Base-by-base conservation (phyloP, 2,888 invertebrate species). In the Taphrorychus bicolor region DNA sequence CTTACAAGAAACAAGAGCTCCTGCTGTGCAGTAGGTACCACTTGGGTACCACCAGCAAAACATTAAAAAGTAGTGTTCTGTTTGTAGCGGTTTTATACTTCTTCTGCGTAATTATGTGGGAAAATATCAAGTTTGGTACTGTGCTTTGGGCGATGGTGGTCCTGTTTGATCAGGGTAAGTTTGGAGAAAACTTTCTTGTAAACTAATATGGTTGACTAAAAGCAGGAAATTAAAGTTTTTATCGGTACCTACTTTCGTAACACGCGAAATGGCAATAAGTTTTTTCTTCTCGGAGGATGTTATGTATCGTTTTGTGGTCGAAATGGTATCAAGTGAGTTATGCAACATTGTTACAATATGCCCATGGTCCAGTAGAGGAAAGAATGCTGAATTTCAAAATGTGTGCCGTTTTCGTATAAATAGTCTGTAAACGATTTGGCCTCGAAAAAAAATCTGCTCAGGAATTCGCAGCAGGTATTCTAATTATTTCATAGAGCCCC, bases 1-100 rank as follows among this genome's bases (percentile, higher is more conserved):
- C 51, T 51, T 52, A 52, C 14, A 45, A 66, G 59, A 59, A 66
- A 54, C 65, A 60, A 62, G 63, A 67, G 59, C 62, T 59, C 59
- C 59, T 67, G 67, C 59, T 62, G 61, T 49, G 53, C 58, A 63
- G n/a, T n/a, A n/a, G n/a, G n/a, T n/a, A n/a, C n/a, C n/a, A n/a
- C n/a, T n/a, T n/a, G n/a, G n/a, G 58, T 56, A 48, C 40, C 41
- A 63, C 53, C 45, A 59, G 48, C 19, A n/a, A 23, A 32, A 14
- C 17, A 23, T 5, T 32, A 54, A 4, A 54, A 18, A n/a, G n/a
- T 54, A 9, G n/a, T 17, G 18, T 3, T 9, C 7, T 52, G 18
- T 52, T n/a, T 17, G 45, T 45, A 17, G 2, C 7, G 7, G 7
- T 45, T 45, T 45, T 45, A 18, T n/a, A 45, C n/a, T n/a, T n/a